Percentiles rank a stretch among this genome's conserved stretches.
These are phyloP conservation scores for Polymixis flavicincta DNA, from an alignment of 2,888 invertebrate species.

Conservation along the genomic window DNA sequence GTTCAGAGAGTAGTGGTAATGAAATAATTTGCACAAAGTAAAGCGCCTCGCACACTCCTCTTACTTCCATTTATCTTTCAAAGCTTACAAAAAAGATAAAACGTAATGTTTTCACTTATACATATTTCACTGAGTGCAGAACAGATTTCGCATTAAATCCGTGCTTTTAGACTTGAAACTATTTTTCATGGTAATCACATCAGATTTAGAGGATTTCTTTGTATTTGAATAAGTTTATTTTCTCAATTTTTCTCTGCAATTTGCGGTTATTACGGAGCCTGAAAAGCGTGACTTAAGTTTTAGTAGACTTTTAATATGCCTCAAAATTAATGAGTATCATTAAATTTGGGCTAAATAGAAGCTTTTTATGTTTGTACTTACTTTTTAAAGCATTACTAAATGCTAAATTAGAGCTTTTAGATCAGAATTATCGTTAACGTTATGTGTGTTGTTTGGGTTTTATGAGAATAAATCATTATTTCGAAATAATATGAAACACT, in stretches of 20 bases:
- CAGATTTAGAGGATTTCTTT: not conserved
- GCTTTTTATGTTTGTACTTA: slow-evolving; percentile 37
- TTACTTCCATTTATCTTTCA: slow-evolving; percentile 25
- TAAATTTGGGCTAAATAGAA: slow-evolving; percentile 25
- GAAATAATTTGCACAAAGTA: too few relatives aligned
- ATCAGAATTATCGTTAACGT: slow-evolving; percentile 15
- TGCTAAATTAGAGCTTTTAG: slow-evolving; percentile 1
- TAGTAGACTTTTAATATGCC: not conserved
- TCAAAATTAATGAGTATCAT: slow-evolving; percentile 45
- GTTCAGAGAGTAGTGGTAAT: too few relatives aligned
- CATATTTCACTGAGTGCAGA: slow-evolving; percentile 9
- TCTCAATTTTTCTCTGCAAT: not conserved
- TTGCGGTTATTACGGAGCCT: not conserved
- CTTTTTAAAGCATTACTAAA: slow-evolving; percentile 18
- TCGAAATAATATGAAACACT: too few relatives aligned
- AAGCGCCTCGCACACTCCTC: too few relatives aligned
- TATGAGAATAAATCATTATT: not conserved
- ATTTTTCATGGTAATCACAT: slow-evolving; percentile 21
- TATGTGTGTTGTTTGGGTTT: not conserved
- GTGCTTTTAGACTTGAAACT: slow-evolving; percentile 14
- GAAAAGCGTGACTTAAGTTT: slow-evolving; percentile 1
- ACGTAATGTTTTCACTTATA: slow-evolving; percentile 14
- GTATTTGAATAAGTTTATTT: not conserved
- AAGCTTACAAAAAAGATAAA: slow-evolving; percentile 11
- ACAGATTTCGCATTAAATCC: slow-evolving; percentile 34